phyloP scores from a whole-genome alignment of 2,888 invertebrate species.

The Conomelus anceps region DNA sequence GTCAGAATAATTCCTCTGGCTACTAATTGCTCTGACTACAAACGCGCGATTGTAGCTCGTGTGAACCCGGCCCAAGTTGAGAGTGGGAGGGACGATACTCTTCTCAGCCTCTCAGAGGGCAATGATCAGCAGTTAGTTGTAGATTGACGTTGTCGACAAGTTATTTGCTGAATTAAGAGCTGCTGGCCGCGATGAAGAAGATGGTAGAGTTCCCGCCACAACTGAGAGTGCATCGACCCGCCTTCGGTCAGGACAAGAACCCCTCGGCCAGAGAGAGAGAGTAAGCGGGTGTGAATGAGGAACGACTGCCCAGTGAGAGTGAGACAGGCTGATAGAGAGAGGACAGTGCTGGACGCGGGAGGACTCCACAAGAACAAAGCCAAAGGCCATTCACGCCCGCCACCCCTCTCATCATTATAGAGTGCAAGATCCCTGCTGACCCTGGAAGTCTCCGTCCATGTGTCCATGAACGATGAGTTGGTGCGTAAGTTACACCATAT shows the following conservation, averaged over 20 bases:
- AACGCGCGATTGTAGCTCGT: too few relatives aligned
- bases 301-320: too few relatives aligned
- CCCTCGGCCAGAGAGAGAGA: background rate
- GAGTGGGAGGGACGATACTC: too few relatives aligned
- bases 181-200: background rate
- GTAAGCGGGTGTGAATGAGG: background rate
- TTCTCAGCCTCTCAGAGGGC: background rate
- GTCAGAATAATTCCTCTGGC: too few relatives aligned
- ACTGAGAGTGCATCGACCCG: background rate
- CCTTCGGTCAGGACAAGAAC: background rate
- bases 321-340: background rate
- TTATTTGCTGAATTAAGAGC: background rate
- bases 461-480: background rate
- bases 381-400: background rate
- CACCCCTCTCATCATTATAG: background rate
- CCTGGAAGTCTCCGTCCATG: background rate
- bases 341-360: background rate
- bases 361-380: background rate
- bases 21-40: too few relatives aligned
- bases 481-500: background rate
- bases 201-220: background rate
- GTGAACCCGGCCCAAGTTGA: too few relatives aligned
- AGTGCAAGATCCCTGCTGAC: background rate
- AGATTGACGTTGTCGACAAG: background rate
- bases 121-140: background rate